Base-by-base conservation (phyloP, 2,888 invertebrate genomes). In the Platycheirus rosarum region DNA sequence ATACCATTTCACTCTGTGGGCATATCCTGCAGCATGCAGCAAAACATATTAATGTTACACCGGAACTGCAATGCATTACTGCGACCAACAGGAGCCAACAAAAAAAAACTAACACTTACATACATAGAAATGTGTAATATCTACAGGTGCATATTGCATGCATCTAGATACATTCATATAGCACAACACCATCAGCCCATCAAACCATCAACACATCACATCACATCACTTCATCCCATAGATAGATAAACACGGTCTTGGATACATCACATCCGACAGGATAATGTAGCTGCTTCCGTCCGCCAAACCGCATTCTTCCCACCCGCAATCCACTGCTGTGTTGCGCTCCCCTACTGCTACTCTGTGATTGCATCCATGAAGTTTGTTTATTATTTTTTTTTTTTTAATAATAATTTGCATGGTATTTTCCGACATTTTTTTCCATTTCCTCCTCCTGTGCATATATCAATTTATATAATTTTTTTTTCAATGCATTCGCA, bases 401-500 rank as follows among this genome's bases (percentile, higher is more conserved):
- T 48, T 48, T 48, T 35, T 53, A 13, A n/a, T n/a, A 80, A 65
- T 73, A 73, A 82, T 82, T 82, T 77, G 82, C 77, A 77, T 82
- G 77, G 48, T 71, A 51, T 77, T 82, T 71, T 68, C 68, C 70
- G 69, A 77, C 69, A 66, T 65, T 37, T 65, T 74, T 69, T 66
- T 70, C 66, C 71, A 76, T 76, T 82, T 71, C 71, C 77, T 68
- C 37, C 23, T 73, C 29, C 60, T 42, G 9, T 60, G 48, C 44
- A 51, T 46, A 49, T 44, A 51, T 29, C 48, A 29, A 20, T 55
- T 55, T 62, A 49, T 62, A n/a, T n/a, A n/a, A n/a, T n/a, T n/a
- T 65, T 70, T 49, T 14, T 37, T 66, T 13, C 32, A 73, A 63
- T 80, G 57, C 60, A 49, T 51, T 60, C 16, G 57, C 57, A 60